These are phyloP conservation scores for Schizothorax lantsangensis DNA, from an alignment of 2,797 vertebrate genomes.

Conservation along the genomic window DNA sequence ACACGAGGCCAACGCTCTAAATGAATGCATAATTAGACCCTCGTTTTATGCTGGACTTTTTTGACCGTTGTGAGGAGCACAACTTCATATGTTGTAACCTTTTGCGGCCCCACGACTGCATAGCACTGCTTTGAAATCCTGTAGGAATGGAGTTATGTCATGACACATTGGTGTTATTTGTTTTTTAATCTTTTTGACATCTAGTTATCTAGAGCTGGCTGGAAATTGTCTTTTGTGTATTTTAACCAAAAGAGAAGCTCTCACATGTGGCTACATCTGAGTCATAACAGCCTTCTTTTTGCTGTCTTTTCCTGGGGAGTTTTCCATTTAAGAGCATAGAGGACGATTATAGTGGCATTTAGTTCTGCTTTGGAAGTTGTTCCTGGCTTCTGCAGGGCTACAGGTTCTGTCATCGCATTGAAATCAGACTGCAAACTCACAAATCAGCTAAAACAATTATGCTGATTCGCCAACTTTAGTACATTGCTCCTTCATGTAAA, in stretches of 20 bases:
- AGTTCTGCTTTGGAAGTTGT: slow-evolving; percentile 56
- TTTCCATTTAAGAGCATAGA: slow-evolving; percentile 50
- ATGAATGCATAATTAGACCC: slow-evolving; percentile 37
- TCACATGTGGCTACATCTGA: slow-evolving; percentile 71
- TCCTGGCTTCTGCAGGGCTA: slow-evolving; percentile 36
- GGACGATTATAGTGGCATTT: slow-evolving; percentile 67
- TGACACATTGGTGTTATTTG: slow-evolving; percentile 30
- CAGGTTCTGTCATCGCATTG: background rate
- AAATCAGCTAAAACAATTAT: background rate
- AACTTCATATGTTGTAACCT: background rate
- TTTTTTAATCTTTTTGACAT: slow-evolving; percentile 40
- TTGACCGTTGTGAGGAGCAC: background rate
- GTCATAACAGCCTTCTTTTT: slow-evolving; percentile 65
- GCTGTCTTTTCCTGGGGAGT: slow-evolving; percentile 62
- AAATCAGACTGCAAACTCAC: background rate
- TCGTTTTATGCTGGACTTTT: slow-evolving; percentile 4
- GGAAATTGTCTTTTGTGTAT: slow-evolving; percentile 51
- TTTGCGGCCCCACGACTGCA: slow-evolving; percentile 3
- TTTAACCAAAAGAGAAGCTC: slow-evolving; percentile 68
- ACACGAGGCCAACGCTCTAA: slow-evolving; percentile 67
- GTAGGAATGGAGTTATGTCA: background rate
- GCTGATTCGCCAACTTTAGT: background rate
- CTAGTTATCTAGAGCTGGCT: slow-evolving; percentile 52
- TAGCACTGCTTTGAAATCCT: slow-evolving; percentile 52
- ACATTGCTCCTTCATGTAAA: background rate